These are phyloP conservation scores for Pocillopora meandrina DNA, from an alignment of 92 coral and sea anemone species.

Conservation along the genomic window DNA sequence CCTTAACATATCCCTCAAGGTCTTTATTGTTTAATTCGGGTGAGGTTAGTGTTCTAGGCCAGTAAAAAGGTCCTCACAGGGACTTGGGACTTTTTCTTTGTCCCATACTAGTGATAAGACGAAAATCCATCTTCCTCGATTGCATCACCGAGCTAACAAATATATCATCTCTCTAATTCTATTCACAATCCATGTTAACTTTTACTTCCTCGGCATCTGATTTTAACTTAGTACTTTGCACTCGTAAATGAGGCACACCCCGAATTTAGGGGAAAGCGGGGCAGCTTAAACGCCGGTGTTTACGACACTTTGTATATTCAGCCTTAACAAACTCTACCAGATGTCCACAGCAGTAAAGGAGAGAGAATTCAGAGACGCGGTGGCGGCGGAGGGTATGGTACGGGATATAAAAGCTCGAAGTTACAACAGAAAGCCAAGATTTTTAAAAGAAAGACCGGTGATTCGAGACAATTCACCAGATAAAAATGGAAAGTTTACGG, in stretches of 20 bases:
- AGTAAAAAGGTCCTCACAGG: too few species aligned
- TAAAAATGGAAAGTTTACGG: constrained; percentile 18
- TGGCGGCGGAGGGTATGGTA: constrained; percentile 94
- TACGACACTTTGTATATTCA: not conserved
- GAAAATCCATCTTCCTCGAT: not conserved
- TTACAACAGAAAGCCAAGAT: constrained; percentile 68
- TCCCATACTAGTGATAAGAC: too few species aligned
- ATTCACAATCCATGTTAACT: too few species aligned
- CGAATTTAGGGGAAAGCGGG: not conserved
- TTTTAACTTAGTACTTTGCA: too few species aligned
- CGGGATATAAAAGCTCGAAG: constrained; percentile 78
- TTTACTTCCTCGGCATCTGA: too few species aligned
- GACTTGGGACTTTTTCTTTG: not conserved
- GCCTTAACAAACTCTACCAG: constrained; percentile 61
- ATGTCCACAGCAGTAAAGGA: constrained; percentile 93
- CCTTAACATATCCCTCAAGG: too few species aligned
- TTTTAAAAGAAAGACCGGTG: constrained; percentile 70
- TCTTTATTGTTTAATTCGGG: not conserved
- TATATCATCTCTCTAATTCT: too few species aligned
- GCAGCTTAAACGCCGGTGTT: not conserved
- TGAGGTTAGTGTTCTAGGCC: not conserved
- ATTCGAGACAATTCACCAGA: constrained; percentile 85
- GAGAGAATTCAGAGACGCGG: constrained; percentile 85
- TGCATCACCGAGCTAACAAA: too few species aligned
- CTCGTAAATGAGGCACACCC: not conserved